Base-by-base conservation (phyloP, 2,888 invertebrate genomes). In the Bedellia somnulentella region DNA sequence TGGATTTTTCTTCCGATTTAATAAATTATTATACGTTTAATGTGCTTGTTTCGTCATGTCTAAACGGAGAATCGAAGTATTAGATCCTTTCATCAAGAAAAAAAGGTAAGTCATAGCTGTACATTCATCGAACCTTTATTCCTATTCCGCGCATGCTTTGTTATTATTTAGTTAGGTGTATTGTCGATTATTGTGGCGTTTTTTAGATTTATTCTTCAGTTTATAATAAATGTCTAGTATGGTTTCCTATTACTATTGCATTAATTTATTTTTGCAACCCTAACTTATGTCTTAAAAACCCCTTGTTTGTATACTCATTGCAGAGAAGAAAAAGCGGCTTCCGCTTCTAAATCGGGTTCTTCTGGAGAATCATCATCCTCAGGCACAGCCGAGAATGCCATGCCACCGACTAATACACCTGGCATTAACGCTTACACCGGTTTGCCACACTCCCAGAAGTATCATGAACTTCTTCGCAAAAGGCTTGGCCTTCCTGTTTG, bases 401-500 rank as follows among this genome's bases (percentile, higher is more conserved):
- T 58, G 38, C 48, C 60, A 0, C 52, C 73, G 1, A 59, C 71
- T 0, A 57, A 70, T 35, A 67, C 76, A 0, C 78, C 83, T 1
- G 79, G 79, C 1, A 64, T 86, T 5, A 96, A 96, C 57, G 84
- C 87, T 0, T 89, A 86, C 46, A 93, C 85, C 42, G 60, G 87
- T 14, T 73, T 88, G 34, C 89, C 94, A 1, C 96, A 87, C 57
- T 92, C 96, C 1, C 86, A 87, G 27, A 85, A 89, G 38, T 98
- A 94, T 56, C 87, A 91, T 61, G 92, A 94, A 43, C 79, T 94
- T 29, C 86, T 89, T 36, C 85, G 90, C 31, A 95, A 96, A 45
- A 82, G 99, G 17, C 87, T 91, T 16, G 85, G 87, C 2, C 76
- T 99, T 35, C 99, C 99, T 0, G 99, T 99, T 0, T 99, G 98